Conservation (phyloP, 2,888 invertebrate species). For the Mesorhabditis spiculigera region DNA sequence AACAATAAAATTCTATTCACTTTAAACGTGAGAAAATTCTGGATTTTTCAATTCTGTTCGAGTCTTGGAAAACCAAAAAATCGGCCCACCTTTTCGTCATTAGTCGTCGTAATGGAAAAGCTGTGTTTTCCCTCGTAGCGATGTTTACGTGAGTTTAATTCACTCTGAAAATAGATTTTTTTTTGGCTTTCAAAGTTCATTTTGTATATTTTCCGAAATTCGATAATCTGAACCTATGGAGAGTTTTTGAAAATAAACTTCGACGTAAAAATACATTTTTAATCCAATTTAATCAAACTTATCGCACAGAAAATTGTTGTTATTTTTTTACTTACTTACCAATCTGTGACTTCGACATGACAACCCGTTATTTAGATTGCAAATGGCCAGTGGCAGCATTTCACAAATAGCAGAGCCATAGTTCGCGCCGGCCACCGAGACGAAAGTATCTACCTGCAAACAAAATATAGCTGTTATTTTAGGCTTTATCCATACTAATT, state of each 20-base stretch:
- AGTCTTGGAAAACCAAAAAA: no score
- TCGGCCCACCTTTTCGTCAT: neutral
- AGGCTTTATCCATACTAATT: no score
- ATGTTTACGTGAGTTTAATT: neutral
- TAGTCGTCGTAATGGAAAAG: neutral
- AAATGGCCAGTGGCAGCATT: neutral
- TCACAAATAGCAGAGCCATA: neutral
- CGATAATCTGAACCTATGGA: no score
- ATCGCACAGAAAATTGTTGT: no score
- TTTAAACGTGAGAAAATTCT: no score
- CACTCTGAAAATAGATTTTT: neutral
- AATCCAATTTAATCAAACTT: no score
- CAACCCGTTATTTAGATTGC: conserved; percentile 1
- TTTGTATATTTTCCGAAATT: no score
- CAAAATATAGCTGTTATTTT: no score
- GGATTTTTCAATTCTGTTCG: no score
- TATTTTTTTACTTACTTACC: neutral
- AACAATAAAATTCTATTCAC: no score
- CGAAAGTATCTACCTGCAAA: neutral
- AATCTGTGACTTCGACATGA: neutral
- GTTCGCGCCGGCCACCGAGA: neutral
- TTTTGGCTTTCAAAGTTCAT: no score
- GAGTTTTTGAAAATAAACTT: neutral
- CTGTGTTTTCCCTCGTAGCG: neutral
- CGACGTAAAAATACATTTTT: neutral